Evolutionary conservation across 2,797 vertebrate species (phyloP).

Genomic region (Hybognathus amarus): DNA sequence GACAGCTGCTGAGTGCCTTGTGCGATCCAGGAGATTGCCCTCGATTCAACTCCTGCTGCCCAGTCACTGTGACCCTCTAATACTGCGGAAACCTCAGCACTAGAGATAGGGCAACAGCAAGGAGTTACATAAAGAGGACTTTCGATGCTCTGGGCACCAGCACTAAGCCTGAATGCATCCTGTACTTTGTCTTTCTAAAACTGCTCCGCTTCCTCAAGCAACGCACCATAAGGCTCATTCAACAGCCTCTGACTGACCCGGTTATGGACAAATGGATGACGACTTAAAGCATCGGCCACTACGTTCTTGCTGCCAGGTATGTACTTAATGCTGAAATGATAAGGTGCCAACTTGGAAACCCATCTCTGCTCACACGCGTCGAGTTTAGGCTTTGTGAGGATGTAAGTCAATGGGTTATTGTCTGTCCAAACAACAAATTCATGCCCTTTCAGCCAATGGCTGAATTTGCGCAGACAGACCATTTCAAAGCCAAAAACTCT

Average conservation of each 20-base stretch:
- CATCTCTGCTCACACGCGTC: constrained; percentile 23
- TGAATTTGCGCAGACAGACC: too few relatives aligned
- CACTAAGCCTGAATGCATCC: neutral
- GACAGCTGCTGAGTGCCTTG: neutral
- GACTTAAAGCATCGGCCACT: constrained; percentile 16
- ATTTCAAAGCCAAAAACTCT: too few relatives aligned
- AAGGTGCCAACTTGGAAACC: neutral
- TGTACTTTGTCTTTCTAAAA: neutral
- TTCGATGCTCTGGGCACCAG: neutral
- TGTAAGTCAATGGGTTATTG: too few relatives aligned
- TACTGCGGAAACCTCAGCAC: neutral
- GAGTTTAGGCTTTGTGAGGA: constrained; percentile 20
- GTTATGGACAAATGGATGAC: constrained; percentile 4
- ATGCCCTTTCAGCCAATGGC: too few relatives aligned
- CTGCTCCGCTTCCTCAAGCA: neutral
- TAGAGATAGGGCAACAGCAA: neutral
- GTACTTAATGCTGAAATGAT: constrained; percentile 4
- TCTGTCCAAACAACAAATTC: too few relatives aligned
- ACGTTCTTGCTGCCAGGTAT: neutral
- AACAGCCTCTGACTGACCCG: neutral
- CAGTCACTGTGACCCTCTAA: neutral
- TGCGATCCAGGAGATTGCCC: neutral
- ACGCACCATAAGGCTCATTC: neutral
- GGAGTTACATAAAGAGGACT: too few relatives aligned
- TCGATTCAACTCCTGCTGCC: neutral